phyloP scores from a whole-genome alignment of 2,113 vertebrate species.

The Chaetops frenatus region DNA sequence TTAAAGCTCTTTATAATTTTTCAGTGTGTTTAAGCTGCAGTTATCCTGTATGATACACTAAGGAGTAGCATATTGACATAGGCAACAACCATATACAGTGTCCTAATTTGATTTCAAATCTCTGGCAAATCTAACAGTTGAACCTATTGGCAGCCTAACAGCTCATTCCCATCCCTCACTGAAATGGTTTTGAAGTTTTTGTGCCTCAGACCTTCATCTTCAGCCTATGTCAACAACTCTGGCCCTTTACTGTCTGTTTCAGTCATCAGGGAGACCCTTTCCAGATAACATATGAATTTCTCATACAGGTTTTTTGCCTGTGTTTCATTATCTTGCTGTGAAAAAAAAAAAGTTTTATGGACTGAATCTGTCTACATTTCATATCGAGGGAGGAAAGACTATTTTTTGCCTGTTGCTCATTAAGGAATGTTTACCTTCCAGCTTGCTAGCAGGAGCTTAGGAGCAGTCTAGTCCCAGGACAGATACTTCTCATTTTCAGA shows the following conservation, averaged over 20 bases:
- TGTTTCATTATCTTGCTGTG: not conserved
- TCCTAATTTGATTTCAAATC: not conserved
- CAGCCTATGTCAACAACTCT: not conserved
- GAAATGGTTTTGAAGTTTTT: not conserved
- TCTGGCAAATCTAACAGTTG: not conserved
- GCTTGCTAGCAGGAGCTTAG: not conserved
- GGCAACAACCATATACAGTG: fast-evolving
- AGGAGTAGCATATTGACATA: not conserved
- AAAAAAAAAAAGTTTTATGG: not conserved
- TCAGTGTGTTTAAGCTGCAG: not conserved
- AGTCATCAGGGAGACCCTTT: not conserved
- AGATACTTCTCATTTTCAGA: not conserved
- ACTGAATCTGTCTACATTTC: not conserved
- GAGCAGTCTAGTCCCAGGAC: not conserved
- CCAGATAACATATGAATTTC: not conserved
- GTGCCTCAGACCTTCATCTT: not conserved
- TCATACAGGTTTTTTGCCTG: not conserved
- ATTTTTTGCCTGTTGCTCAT: not conserved
- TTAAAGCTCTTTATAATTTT: not conserved
- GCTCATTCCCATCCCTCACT: not conserved
- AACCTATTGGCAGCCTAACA: not conserved
- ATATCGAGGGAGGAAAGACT: not conserved
- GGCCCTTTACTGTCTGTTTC: not conserved
- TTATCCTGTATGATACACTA: fast-evolving
- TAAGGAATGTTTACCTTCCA: not conserved